phyloP scores from a whole-genome alignment of 2,113 vertebrate species.

The Carollia perspicillata region DNA sequence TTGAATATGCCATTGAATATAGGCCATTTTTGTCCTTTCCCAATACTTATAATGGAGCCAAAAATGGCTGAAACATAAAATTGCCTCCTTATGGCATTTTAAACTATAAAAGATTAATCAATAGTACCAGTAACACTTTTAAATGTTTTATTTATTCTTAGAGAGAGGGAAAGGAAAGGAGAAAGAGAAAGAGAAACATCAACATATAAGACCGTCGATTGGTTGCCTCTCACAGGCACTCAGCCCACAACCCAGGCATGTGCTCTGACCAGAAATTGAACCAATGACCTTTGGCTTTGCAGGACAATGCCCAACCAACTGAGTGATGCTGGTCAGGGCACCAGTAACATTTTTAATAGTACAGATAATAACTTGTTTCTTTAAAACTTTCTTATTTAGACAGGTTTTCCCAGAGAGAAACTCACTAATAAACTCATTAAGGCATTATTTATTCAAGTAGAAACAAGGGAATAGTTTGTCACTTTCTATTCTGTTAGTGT shows the following conservation, averaged over 20 bases:
- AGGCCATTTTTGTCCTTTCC: neutral
- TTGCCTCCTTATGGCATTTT: neutral
- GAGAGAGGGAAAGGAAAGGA: too few species aligned
- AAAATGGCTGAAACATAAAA: conserved; percentile 3
- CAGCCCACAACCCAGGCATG: too few species aligned
- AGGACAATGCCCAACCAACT: too few species aligned
- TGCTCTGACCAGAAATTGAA: too few species aligned
- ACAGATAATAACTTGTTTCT: conserved; percentile 21
- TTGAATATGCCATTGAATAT: neutral
- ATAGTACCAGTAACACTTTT: neutral
- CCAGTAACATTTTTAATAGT: neutral
- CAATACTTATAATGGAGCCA: neutral
- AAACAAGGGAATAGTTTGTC: neutral
- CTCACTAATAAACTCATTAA: conserved; percentile 23
- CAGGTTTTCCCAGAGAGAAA: conserved; percentile 33
- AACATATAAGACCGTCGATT: too few species aligned
- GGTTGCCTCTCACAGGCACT: too few species aligned
- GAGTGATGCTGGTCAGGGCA: neutral
- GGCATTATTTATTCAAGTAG: neutral
- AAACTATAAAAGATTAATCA: neutral
- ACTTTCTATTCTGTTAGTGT: neutral
- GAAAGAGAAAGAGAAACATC: too few species aligned
- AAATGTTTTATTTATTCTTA: neutral
- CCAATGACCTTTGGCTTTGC: too few species aligned
- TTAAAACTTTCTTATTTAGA: conserved; percentile 20